A percentile compares a stretch with the other conserved stretches of the same genome.
These are phyloP conservation scores for Oncopodura yosiiana DNA, from an alignment of 1,140 invertebrate species.

Conservation along the genomic window DNA sequence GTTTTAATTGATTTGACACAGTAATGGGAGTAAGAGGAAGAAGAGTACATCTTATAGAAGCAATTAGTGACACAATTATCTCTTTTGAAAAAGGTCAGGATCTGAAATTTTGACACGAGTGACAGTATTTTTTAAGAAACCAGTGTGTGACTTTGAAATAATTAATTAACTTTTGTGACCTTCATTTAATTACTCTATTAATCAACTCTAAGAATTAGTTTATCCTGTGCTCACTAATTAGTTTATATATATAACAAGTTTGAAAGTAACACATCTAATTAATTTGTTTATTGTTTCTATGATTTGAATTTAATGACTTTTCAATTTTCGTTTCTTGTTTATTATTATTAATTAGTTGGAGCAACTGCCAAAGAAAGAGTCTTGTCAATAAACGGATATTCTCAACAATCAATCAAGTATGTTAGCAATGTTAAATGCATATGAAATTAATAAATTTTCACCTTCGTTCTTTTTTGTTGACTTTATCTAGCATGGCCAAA, in stretches of 20 bases:
- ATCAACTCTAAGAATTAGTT: neutral
- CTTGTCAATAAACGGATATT: constrained; percentile 83
- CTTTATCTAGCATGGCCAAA: constrained; percentile 68
- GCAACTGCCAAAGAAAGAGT: constrained; percentile 82
- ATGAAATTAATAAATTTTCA: neutral
- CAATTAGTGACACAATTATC: constrained; percentile 93
- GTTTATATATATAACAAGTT: neutral
- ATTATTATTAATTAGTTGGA: constrained; percentile 58
- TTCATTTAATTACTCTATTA: neutral
- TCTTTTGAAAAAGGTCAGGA: constrained; percentile 92
- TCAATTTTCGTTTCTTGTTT: neutral
- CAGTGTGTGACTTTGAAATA: neutral
- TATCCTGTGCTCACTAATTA: too few species aligned
- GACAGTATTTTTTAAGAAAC: neutral
- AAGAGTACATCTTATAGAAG: constrained; percentile 93
- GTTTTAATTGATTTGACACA: constrained; percentile 40
- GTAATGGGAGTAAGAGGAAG: constrained; percentile 97
- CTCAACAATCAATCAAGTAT: constrained; percentile 82
- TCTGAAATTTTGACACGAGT: neutral
- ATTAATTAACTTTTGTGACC: neutral
- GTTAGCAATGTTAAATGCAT: constrained; percentile 35
- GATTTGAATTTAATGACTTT: neutral
- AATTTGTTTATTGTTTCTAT: neutral
- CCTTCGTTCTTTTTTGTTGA: neutral
- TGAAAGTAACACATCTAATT: neutral